Evolutionary conservation across 2,888 invertebrate species (phyloP).

Genomic region (Halictus ligatus): DNA sequence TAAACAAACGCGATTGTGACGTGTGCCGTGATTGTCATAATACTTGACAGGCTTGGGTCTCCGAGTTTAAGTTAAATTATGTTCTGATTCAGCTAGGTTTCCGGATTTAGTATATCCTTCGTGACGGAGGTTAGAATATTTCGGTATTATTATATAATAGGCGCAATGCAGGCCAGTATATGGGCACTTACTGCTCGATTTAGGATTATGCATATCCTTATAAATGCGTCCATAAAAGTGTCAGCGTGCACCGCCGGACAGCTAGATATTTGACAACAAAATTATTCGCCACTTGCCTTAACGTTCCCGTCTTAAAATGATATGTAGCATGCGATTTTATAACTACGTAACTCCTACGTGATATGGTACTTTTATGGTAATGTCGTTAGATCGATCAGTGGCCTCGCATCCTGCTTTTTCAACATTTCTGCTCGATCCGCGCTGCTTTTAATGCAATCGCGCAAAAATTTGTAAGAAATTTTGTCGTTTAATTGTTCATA

Average conservation of each 20-base stretch:
- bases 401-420: not conserved
- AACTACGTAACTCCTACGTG: not conserved
- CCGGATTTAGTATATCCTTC: not conserved
- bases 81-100: not conserved
- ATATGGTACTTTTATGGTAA: not conserved
- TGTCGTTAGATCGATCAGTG: not conserved
- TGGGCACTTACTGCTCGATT: slow-evolving; percentile 17
- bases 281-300: slow-evolving; percentile 5
- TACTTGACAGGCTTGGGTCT: too few species aligned
- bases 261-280: slow-evolving; percentile 10
- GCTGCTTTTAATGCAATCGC: not conserved
- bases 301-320: slow-evolving; percentile 14
- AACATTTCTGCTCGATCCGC: not conserved
- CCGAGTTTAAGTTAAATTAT: not conserved
- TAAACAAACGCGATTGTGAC: not conserved
- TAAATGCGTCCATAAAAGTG: slow-evolving; percentile 17
- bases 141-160: slow-evolving; percentile 15
- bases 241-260: slow-evolving; percentile 12
- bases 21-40: not conserved
- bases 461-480: not conserved
- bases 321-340: slow-evolving; percentile 8
- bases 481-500: not conserved
- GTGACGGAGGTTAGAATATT: slow-evolving; percentile 3
- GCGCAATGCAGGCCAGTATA: not conserved
- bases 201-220: slow-evolving; percentile 21